Evolutionary conservation across 2,888 invertebrate species (phyloP), one percentile per base, ranked within the genome.

Genomic region (Opisthograptis luteolata): DNA sequence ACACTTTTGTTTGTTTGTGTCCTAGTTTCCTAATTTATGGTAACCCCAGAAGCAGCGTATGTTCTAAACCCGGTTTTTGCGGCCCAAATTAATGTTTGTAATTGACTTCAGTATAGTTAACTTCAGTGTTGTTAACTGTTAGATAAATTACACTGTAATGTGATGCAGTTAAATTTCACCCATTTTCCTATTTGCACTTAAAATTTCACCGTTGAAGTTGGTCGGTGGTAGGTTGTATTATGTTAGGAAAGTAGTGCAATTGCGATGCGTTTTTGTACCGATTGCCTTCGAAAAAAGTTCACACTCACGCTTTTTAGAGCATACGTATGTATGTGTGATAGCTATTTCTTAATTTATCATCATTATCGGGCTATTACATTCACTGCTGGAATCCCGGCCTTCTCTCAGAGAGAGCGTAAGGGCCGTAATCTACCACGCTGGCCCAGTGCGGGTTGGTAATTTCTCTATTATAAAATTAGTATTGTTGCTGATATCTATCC

Each of bases 81-180:
- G 41, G 50, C 45, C 52, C 55, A 66, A 65, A 74, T 70, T 67
- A 69, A 69, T 73, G 70, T 62, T 60, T 40, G 47, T 74, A 73
- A 73, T 71, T 71, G 66, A 67, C 62, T 71, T 68, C 52, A 46
- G 42, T 53, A 51, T 41, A 51, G 58, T 62, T 61, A n/a, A 67
- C 62, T 71, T 68, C 52, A 46, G 42, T 53, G 49, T 41, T 49
- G 58, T 62, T 61, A 53, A 55, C 55, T 59, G 62, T 68, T 62
- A 64, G 60, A 66, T 66, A 65, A 63, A 63, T 67, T 62, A 57
- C 59, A 43, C 37, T 50, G 49, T 49, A 62, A 60, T 55, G 61
- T 55, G 46, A 43, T 49, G 57, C 53, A 55, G 55, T 51, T 55
- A 53, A 53, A 58, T 51, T 60, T 54, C 44, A 58, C 53, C 53